A percentile compares a stretch with the other conserved stretches of the same genome.
Evolutionary conservation across 2,113 vertebrate genomes (phyloP).

Genomic region (Ochotona princeps): DNA sequence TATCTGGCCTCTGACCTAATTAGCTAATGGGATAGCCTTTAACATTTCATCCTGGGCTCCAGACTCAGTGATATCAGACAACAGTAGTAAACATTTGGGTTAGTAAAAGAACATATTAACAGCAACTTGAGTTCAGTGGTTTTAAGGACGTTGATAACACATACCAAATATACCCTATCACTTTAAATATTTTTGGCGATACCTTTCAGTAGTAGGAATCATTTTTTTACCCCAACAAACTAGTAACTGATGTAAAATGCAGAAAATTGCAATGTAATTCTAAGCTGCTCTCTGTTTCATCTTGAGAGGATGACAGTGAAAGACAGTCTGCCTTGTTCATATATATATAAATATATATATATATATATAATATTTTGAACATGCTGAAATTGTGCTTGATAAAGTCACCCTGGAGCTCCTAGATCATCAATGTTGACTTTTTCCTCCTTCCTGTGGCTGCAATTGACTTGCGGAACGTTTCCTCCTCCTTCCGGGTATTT

Average conservation of each 20-base stretch:
- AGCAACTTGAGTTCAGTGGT: background rate
- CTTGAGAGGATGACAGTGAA: background rate
- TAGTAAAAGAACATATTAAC: background rate
- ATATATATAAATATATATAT: background rate
- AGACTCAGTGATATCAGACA: background rate
- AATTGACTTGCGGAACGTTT: background rate
- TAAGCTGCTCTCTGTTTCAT: constrained; percentile 17
- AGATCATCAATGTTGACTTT: background rate
- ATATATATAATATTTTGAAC: background rate
- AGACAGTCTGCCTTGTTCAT: background rate
- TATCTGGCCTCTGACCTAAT: background rate
- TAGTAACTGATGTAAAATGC: background rate
- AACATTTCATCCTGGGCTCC: background rate
- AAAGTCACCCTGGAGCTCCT: background rate
- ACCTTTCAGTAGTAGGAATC: background rate
- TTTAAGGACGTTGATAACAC: background rate
- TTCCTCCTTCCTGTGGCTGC: background rate
- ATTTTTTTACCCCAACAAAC: background rate
- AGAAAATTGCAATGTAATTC: background rate
- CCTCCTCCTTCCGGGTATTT: background rate
- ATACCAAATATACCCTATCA: background rate
- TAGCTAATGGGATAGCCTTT: background rate
- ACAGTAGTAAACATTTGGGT: background rate
- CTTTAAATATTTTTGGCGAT: background rate
- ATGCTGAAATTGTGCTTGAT: background rate